Conservation (phyloP, 2,888 invertebrate species). For the Sarcophaga subvicina region DNA sequence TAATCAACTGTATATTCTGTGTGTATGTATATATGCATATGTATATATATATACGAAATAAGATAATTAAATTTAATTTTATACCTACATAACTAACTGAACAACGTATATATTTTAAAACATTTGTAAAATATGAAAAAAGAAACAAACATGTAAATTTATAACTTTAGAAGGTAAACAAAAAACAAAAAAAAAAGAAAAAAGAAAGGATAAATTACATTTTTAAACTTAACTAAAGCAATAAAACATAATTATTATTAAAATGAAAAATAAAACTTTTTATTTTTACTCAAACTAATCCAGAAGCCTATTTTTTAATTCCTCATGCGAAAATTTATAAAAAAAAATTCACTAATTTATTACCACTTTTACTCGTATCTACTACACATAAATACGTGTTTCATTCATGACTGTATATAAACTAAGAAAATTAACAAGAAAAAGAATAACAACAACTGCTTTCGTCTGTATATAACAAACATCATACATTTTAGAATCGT, state of each 20-base stretch:
- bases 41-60: neutral
- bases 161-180: too few relatives aligned
- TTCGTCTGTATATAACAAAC: neutral
- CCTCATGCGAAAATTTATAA: neutral
- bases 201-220: constrained; percentile 33
- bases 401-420: too few relatives aligned
- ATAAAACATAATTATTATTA: constrained; percentile 39
- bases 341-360: neutral
- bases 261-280: constrained; percentile 25
- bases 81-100: constrained; percentile 19
- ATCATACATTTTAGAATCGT: neutral
- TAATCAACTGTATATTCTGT: constrained; percentile 4
- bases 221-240: constrained; percentile 57
- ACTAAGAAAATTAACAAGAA: too few relatives aligned
- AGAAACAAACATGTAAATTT: neutral
- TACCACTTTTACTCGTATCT: too few relatives aligned
- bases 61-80: neutral
- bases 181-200: constrained; percentile 1
- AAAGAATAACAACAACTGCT: neutral
- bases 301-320: neutral
- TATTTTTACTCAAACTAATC: constrained; percentile 32
- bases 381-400: too few relatives aligned
- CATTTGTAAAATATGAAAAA: constrained; percentile 43
- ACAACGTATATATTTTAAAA: constrained; percentile 55
- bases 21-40: neutral